Conservation (phyloP, 1,140 invertebrate genomes). For the Drosophila tropicalis region DNA sequence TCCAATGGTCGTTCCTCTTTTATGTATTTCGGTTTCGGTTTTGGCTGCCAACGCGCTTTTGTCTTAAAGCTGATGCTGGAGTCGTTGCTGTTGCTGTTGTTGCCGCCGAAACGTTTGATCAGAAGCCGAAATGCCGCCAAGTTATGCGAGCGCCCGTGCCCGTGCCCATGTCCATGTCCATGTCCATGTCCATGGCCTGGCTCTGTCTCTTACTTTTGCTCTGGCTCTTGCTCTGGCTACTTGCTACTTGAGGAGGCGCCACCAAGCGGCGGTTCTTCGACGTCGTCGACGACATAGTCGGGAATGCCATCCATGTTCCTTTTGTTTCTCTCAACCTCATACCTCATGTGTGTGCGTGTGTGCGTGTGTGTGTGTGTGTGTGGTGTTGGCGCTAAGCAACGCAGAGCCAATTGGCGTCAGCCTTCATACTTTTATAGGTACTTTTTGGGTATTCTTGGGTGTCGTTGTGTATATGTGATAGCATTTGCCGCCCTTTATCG, state of each 20-base stretch:
- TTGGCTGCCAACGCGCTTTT: slow-evolving; percentile 76
- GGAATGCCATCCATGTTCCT: slow-evolving; percentile 45
- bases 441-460: slow-evolving; percentile 18
- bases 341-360: not conserved
- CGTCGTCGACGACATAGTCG: slow-evolving; percentile 38
- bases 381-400: slow-evolving; percentile 69
- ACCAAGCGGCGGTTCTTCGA: slow-evolving; percentile 50
- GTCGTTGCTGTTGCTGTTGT: slow-evolving; percentile 46
- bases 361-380: slow-evolving; percentile 23
- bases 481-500: slow-evolving; percentile 58
- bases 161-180: not conserved
- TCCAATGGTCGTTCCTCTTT: slow-evolving; percentile 24
- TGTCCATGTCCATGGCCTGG: too few species aligned
- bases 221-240: slow-evolving; percentile 43
- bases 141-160: slow-evolving; percentile 52
- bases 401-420: slow-evolving; percentile 77
- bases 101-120: slow-evolving; percentile 65
- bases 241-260: slow-evolving; percentile 60
- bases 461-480: slow-evolving; percentile 33
- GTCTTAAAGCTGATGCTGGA: slow-evolving; percentile 52
- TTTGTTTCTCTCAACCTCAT: slow-evolving; percentile 15
- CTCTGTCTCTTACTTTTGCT: too few species aligned
- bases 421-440: slow-evolving; percentile 59
- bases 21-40: slow-evolving; percentile 33
- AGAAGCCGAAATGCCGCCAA: slow-evolving; percentile 66